These are phyloP conservation scores for Coleophora deauratella DNA, from an alignment of 2,888 invertebrate species.

Conservation along the genomic window DNA sequence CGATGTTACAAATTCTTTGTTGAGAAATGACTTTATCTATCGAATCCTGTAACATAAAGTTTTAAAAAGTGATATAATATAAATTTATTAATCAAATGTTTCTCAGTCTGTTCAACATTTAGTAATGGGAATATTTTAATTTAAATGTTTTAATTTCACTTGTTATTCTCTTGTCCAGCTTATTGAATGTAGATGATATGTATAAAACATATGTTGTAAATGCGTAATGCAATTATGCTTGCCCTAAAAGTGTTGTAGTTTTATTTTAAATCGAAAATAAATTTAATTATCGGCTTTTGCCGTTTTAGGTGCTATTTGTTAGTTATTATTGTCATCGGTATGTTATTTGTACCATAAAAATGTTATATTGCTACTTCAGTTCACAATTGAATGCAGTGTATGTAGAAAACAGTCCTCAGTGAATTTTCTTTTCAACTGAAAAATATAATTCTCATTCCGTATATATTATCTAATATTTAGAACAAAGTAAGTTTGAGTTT, in stretches of 20 bases:
- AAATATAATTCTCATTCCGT: conserved; percentile 39
- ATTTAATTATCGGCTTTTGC: conserved; percentile 27
- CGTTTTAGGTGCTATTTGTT: conserved; percentile 61
- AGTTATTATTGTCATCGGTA: conserved; percentile 9
- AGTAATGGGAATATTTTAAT: conserved; percentile 14
- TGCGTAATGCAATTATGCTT: conserved; percentile 33
- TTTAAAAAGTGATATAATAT: conserved; percentile 52
- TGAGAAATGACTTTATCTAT: conserved; percentile 49
- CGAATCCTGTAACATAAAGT: conserved; percentile 51
- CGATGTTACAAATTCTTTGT: conserved; percentile 49
- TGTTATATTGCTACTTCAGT: background rate
- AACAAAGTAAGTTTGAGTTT: conserved; percentile 33
- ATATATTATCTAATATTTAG: conserved; percentile 27
- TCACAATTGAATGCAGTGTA: background rate
- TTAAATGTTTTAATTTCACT: conserved; percentile 4
- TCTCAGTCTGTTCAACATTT: conserved; percentile 30
- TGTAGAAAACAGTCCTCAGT: background rate
- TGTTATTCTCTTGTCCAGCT: background rate
- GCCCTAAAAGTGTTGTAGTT: conserved; percentile 46
- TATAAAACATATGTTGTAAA: no score
- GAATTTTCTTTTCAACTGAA: conserved; percentile 4
- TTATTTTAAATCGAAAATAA: conserved; percentile 26
- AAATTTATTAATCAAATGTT: conserved; percentile 23
- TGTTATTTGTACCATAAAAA: background rate
- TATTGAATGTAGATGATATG: conserved; percentile 12